phyloP scores from a whole-genome alignment of 2,797 vertebrate genomes.

The Petrocephalus sullivani region DNA sequence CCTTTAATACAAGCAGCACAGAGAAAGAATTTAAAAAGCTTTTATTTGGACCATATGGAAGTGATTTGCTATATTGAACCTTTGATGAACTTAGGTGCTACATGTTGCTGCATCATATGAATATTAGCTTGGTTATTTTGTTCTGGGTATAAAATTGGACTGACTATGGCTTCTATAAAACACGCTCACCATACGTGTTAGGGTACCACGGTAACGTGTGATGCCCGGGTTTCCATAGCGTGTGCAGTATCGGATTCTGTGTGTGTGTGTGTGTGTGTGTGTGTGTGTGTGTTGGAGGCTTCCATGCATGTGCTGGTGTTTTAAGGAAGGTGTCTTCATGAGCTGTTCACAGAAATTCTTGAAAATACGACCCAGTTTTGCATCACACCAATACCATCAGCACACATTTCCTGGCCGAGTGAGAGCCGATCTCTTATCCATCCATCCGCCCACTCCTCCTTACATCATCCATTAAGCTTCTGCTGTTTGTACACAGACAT shows the following conservation, averaged over 20 bases:
- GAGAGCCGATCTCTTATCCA: conserved; percentile 58
- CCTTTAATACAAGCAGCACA: conserved; percentile 45
- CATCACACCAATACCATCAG: not conserved
- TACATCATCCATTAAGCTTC: conserved; percentile 70
- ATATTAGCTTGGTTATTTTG: not conserved
- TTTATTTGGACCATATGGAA: not conserved
- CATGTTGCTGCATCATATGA: not conserved
- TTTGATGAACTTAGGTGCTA: not conserved
- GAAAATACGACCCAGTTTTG: not conserved
- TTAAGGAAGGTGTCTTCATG: not conserved
- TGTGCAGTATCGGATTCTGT: not conserved
- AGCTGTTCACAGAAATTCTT: not conserved
- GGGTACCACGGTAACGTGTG: not conserved
- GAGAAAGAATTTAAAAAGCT: not conserved
- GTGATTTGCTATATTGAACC: not conserved
- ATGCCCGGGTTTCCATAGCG: not conserved
- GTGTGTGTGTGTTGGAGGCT: not conserved
- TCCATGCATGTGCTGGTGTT: not conserved
- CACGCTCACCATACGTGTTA: not conserved
- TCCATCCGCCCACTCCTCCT: conserved; percentile 50
- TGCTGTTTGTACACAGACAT: conserved; percentile 70
- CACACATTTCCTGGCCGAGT: not conserved
- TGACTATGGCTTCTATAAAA: not conserved
- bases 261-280: too few species aligned
- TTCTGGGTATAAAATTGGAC: not conserved